phyloP scores from a whole-genome alignment of 2,797 vertebrate species.

The Adelosebastes latens region DNA sequence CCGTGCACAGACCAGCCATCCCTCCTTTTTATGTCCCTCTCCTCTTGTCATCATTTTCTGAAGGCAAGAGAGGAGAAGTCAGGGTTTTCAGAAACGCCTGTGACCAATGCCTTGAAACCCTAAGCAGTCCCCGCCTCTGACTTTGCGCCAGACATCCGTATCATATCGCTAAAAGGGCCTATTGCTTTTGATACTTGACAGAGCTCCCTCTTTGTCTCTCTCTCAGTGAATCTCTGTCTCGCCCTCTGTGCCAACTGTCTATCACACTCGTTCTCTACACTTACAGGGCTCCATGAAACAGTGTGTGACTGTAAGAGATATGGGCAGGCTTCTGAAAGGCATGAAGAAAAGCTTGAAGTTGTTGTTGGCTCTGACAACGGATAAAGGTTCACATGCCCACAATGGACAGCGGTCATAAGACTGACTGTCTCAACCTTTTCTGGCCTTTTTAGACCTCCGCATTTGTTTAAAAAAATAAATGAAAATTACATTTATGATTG shows the following conservation, averaged over 20 bases:
- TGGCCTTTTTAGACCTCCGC: background rate
- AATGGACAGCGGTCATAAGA: background rate
- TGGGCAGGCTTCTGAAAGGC: constrained; percentile 34
- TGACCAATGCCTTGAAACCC: constrained; percentile 80
- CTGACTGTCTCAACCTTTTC: background rate
- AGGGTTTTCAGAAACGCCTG: constrained; percentile 65
- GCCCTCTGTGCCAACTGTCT: constrained; percentile 58
- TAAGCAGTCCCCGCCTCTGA: constrained; percentile 71
- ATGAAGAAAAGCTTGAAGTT: constrained; percentile 33
- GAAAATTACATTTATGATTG: no score
- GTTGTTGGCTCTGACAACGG: constrained; percentile 30
- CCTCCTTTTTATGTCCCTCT: constrained; percentile 76
- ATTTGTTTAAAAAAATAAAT: background rate
- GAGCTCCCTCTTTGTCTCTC: constrained; percentile 68
- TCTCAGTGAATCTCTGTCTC: constrained; percentile 61
- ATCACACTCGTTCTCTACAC: constrained; percentile 50
- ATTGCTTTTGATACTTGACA: constrained; percentile 78
- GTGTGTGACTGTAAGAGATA: constrained; percentile 64
- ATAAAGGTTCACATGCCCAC: constrained; percentile 12
- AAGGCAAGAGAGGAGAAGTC: constrained; percentile 74
- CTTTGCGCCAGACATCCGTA: constrained; percentile 70
- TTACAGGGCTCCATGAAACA: constrained; percentile 56
- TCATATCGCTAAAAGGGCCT: constrained; percentile 66
- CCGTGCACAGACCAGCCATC: constrained; percentile 75
- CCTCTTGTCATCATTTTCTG: constrained; percentile 77